Conservation (phyloP, 2,113 vertebrate genomes). For the Burhinus oedicnemus region DNA sequence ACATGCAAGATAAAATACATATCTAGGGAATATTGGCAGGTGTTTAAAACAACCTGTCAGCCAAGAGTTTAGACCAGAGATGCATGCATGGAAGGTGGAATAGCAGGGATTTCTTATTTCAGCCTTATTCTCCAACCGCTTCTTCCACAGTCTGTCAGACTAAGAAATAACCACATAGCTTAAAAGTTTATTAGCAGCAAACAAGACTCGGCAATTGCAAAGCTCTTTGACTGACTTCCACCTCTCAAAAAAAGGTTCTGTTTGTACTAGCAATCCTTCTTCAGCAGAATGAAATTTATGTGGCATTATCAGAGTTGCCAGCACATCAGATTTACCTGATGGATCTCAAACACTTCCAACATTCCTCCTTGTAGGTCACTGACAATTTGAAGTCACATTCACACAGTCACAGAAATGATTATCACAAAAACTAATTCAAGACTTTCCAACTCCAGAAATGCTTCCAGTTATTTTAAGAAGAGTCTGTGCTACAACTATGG, state of each 20-base stretch:
- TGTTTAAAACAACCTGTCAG: not conserved
- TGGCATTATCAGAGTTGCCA: not conserved
- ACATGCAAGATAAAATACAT: not conserved
- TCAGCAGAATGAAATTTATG: not conserved
- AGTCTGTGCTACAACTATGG: not conserved
- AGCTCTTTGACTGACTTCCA: not conserved
- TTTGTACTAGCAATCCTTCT: not conserved
- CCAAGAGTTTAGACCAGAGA: not conserved
- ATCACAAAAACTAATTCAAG: not conserved
- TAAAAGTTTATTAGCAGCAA: not conserved
- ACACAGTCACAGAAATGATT: not conserved
- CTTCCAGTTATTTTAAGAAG: not conserved
- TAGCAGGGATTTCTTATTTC: not conserved
- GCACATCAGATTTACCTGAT: not conserved
- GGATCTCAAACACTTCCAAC: not conserved
- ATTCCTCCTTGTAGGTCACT: not conserved
- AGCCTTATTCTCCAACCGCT: not conserved
- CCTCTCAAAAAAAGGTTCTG: not conserved
- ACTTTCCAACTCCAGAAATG: not conserved
- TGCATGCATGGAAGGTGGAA: not conserved
- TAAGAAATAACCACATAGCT: not conserved
- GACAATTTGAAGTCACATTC: not conserved
- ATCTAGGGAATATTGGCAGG: not conserved
- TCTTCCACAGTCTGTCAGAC: not conserved
- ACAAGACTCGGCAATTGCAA: not conserved